These are phyloP conservation scores for Agrochola circellaris DNA, from an alignment of 2,888 invertebrate species.

Conservation along the genomic window DNA sequence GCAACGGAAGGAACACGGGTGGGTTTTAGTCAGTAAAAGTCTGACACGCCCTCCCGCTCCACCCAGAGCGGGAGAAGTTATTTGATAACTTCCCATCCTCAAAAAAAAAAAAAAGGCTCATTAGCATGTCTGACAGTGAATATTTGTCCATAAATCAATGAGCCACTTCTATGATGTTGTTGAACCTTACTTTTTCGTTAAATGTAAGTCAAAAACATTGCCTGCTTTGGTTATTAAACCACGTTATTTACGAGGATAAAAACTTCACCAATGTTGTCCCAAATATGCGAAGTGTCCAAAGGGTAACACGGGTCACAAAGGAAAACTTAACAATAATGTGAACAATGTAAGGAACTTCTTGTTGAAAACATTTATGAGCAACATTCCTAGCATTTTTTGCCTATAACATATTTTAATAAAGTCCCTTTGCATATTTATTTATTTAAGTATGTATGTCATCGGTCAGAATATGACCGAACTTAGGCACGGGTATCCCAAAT, in stretches of 20 bases:
- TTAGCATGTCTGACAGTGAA: not conserved
- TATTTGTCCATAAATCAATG: no score
- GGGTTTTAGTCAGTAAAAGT: no score
- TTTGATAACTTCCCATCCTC: no score
- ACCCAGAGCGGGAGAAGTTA: no score
- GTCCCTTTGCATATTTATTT: not conserved
- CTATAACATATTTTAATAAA: conserved; percentile 23
- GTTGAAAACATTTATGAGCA: conserved; percentile 34
- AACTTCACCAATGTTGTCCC: conserved; percentile 22
- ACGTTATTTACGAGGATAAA: conserved; percentile 10
- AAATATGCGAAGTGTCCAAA: conserved; percentile 36
- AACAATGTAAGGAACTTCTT: conserved; percentile 38
- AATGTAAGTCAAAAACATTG: not conserved
- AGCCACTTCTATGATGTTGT: no score
- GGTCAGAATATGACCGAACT: not conserved
- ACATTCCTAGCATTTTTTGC: conserved; percentile 18
- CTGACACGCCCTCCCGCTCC: no score
- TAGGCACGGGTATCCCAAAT: not conserved
- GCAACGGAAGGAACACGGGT: no score
- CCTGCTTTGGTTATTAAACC: not conserved
- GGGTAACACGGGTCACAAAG: conserved; percentile 45
- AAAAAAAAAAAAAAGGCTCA: no score
- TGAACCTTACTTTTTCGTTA: not conserved
- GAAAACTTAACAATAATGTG: conserved; percentile 44
- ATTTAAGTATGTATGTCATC: not conserved